Evolutionary conservation across 2,797 vertebrate genomes (phyloP), one percentile per base, ranked within the genome.

Genomic region (Phaenicophaeus curvirostris): DNA sequence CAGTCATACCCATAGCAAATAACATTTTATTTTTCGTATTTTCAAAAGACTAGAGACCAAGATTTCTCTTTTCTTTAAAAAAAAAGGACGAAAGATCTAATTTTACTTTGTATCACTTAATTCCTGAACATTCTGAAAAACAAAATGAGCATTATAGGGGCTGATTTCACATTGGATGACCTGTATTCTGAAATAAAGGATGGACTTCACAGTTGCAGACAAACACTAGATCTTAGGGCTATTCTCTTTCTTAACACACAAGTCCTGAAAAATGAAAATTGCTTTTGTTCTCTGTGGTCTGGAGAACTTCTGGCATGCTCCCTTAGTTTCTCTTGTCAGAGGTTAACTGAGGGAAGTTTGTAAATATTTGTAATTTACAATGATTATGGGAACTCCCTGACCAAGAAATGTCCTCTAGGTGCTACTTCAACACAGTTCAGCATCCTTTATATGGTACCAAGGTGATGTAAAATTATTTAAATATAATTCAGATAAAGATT

Each of bases 401-500:
- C 30, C 33, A 51, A 66, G 19, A 54, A 72, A 58, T 13, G 2
- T 46, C 74, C 9, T 46, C 37, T 72, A 3, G 1, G 44, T 54
- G 2, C 16, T 53, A 77, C 39, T 68, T 72, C 6, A 6, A 13
- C 2, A 31, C 69, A n/a, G 19, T 55, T 42, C 8, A 48, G 4
- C 31, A 7, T 2, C 7, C 8, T 30, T 1, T 35, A 0, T 20
- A 13, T 6, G 8, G 3, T 55, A 79, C 7, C 19, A 63, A 72
- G 7, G 3, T 66, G 37, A 51, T 20, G 6, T 23, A 50, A 86
- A 91, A 50, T 27, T 72, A 63, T 50, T 44, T 44, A 33, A 25
- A 7, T 27, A 14, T 17, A 46, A n/a, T 31, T 53, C 19, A 39
- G 13, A 53, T 5, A 5, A 9, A 78, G 24, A 2, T 1, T 55